Conservation (phyloP, 2,888 invertebrate species). For the Cephonodes hylas region DNA sequence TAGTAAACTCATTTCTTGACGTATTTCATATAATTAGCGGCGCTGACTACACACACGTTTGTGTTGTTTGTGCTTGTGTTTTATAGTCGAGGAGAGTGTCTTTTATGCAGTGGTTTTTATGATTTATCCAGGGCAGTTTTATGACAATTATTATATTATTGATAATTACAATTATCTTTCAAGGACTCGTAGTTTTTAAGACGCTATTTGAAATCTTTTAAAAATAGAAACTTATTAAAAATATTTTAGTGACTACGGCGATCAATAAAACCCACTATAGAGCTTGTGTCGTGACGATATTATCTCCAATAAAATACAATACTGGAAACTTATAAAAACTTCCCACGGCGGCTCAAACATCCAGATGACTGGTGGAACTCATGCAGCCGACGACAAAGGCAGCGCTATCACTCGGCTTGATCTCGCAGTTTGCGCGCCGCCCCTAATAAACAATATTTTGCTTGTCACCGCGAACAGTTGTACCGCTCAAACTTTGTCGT, state of each 20-base stretch:
- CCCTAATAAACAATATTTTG: slow-evolving; percentile 51
- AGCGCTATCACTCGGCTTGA: slow-evolving; percentile 31
- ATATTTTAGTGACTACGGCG: too few species aligned
- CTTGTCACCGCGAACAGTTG: slow-evolving; percentile 44
- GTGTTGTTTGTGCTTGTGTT: background rate
- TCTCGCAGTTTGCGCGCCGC: slow-evolving; percentile 26
- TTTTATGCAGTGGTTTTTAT: background rate
- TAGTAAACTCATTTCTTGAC: slow-evolving; percentile 14
- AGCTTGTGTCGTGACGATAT: too few species aligned
- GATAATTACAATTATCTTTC: too few species aligned
- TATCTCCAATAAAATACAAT: too few species aligned
- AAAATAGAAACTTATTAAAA: too few species aligned
- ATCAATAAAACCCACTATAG: background rate
- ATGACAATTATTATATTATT: background rate
- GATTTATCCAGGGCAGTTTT: background rate
- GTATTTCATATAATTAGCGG: slow-evolving; percentile 5
- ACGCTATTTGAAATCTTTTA: background rate
- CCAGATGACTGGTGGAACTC: slow-evolving; percentile 16
- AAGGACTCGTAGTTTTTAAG: background rate
- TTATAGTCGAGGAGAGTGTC: background rate
- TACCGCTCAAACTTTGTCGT: slow-evolving; percentile 40
- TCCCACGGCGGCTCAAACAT: background rate
- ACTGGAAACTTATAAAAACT: background rate
- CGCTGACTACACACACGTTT: background rate
- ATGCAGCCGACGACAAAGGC: slow-evolving; percentile 29